phyloP scores from a whole-genome alignment of 92 coral and sea anemone genomes.

The Siderastrea radians region DNA sequence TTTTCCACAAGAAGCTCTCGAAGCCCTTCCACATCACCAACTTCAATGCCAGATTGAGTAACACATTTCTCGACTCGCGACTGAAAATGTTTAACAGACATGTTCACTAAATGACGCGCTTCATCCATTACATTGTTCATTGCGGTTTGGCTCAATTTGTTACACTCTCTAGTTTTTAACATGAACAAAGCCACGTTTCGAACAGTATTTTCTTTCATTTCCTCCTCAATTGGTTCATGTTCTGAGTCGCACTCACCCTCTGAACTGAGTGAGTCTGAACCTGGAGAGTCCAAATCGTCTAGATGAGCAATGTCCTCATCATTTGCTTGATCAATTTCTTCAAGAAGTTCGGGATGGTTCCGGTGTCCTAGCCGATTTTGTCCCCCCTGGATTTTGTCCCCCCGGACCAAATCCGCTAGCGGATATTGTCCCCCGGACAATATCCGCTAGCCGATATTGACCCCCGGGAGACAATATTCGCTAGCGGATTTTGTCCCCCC shows the following conservation, averaged over 20 bases:
- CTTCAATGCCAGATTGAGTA: constrained; percentile 25
- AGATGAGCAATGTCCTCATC: not conserved
- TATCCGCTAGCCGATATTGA: too few relatives aligned
- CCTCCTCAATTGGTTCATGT: not conserved
- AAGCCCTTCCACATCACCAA: constrained; percentile 43
- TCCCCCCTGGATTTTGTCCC: too few relatives aligned
- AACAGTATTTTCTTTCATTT: constrained; percentile 4
- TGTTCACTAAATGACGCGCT: constrained; percentile 37
- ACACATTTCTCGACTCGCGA: constrained; percentile 29
- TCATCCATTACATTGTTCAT: constrained; percentile 43
- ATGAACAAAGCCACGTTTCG: constrained; percentile 48
- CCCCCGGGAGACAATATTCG: too few relatives aligned
- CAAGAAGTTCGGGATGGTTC: constrained; percentile 48
- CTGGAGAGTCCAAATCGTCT: not conserved
- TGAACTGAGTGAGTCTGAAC: not conserved
- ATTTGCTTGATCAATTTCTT: not conserved
- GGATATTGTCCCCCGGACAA: too few relatives aligned
- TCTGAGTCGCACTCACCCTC: not conserved
- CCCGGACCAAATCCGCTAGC: too few relatives aligned
- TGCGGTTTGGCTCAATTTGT: constrained; percentile 59
- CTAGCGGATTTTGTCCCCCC: too few relatives aligned
- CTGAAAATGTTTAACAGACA: constrained; percentile 34
- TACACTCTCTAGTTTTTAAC: constrained; percentile 54
- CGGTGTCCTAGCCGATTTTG: too few relatives aligned
- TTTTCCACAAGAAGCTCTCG: constrained; percentile 33